A percentile compares a stretch with the other conserved stretches of the same genome.
Evolutionary conservation across 2,113 vertebrate species (phyloP).

Genomic region (Aphyosemion australe): DNA sequence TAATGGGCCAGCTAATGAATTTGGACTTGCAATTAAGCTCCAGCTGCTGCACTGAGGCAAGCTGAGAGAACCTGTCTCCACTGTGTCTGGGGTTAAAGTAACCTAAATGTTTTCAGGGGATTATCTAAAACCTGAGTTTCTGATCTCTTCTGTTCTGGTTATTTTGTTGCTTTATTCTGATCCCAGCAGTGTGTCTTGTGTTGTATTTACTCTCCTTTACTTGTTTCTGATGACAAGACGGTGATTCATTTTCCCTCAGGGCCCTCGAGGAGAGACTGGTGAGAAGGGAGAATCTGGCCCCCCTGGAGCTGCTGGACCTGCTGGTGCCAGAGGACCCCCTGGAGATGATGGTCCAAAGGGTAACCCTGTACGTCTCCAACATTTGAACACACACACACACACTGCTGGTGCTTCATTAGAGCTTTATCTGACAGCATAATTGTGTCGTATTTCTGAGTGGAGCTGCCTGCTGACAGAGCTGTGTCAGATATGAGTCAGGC

Average conservation of each 20-base stretch:
- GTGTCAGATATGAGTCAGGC: slow-evolving; percentile 33
- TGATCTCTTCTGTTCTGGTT: not conserved
- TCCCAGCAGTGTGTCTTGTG: slow-evolving; percentile 1
- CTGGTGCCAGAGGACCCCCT: slow-evolving; percentile 89
- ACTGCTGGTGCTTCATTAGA: slow-evolving; percentile 38
- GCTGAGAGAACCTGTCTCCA: not conserved
- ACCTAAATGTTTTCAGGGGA: not conserved
- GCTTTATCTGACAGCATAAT: slow-evolving; percentile 19
- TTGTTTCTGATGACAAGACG: slow-evolving; percentile 18
- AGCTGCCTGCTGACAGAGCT: slow-evolving; percentile 28
- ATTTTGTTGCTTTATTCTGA: not conserved
- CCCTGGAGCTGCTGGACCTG: slow-evolving; percentile 92
- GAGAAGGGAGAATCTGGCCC: slow-evolving; percentile 98
- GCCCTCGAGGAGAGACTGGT: slow-evolving; percentile 91
- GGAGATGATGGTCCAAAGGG: slow-evolving; percentile 98
- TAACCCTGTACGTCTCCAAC: slow-evolving; percentile 87
- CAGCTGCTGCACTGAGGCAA: slow-evolving; percentile 40
- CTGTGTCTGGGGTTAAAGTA: not conserved
- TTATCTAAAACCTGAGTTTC: not conserved
- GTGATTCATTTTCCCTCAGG: slow-evolving; percentile 74
- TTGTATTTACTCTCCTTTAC: too few species aligned
- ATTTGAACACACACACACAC: slow-evolving; percentile 11
- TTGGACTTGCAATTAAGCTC: slow-evolving; percentile 40
- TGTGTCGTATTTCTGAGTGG: slow-evolving; percentile 29
- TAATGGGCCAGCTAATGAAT: slow-evolving; percentile 56